phyloP scores from a whole-genome alignment of 1,140 invertebrate genomes.

The Drosophila lowei region DNA sequence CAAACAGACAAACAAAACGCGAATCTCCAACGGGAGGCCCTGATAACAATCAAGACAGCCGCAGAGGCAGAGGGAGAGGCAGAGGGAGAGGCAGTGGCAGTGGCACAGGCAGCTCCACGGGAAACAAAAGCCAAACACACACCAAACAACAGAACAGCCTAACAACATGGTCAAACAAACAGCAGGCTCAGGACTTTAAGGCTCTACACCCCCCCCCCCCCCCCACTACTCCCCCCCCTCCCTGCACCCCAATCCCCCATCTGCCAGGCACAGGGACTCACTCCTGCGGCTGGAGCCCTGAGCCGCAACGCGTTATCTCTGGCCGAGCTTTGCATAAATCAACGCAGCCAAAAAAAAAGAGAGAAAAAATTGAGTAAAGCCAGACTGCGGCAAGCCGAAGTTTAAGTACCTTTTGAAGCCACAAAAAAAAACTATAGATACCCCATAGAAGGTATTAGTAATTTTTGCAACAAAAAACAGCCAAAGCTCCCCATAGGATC shows the following conservation, averaged over 20 bases:
- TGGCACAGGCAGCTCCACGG: constrained; percentile 2
- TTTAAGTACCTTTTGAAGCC: no score
- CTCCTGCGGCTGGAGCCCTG: constrained; percentile 27
- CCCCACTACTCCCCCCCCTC: background rate
- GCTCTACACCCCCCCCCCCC: background rate
- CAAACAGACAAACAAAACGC: constrained; percentile 56
- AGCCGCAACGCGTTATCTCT: constrained; percentile 70
- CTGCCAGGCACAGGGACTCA: constrained; percentile 43
- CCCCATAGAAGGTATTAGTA: no score
- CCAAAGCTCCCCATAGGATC: no score
- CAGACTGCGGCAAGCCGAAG: no score
- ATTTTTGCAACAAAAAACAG: no score
- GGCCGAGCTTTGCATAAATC: constrained; percentile 75
- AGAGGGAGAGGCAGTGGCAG: no score
- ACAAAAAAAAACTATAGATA: no score
- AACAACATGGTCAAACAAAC: constrained; percentile 63
- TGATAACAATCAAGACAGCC: constrained; percentile 66
- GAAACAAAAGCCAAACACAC: constrained; percentile 70
- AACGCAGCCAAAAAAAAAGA: constrained; percentile 43
- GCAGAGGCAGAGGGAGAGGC: background rate
- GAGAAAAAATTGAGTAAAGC: constrained; percentile 10
- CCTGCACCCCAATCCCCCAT: constrained; percentile 13
- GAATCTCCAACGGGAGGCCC: constrained; percentile 47
- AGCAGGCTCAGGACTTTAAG: constrained; percentile 49
- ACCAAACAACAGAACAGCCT: constrained; percentile 36